Base-by-base conservation (phyloP, 2,797 vertebrate genomes). In the Bradypodion ventrale region DNA sequence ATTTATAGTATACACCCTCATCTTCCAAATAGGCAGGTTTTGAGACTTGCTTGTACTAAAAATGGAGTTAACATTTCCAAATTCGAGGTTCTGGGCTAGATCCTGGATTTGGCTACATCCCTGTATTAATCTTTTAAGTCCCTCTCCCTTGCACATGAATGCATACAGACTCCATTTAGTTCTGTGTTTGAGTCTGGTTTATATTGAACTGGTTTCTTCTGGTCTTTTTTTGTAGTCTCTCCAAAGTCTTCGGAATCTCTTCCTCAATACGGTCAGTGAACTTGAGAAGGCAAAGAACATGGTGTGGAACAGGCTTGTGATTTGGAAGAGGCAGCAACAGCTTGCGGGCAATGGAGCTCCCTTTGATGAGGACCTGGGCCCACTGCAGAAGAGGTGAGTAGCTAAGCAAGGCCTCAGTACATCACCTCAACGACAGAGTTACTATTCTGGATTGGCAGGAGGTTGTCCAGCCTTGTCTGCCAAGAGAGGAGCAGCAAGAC, bases 281-380 rank as follows among this genome's bases (percentile, higher is more conserved):
- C 92, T 98, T 89, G 96, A 97, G 69, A 94, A 90, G 27, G 95
- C 95, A 91, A 97, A 97, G 89, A 77, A 87, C 29, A 87, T 92
- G 44, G 94, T 97, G 69, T 90, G 98, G 59, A 94, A 90, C 87
- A 96, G 93, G 85, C 95, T 98, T 79, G 96, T 97, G 89, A 91
- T 94, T 12, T 99, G 98, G 98, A 95, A 96, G 73, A 96, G 96
- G 92, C 96, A 97, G 83, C 98, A 98, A 92, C 97, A 98, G 92
- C 95, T 97, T 89, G 94, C 97, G 72, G 93, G 97, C 77, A 98
- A 98, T 9, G 98, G 98, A 13, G 94, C 94, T 5, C 93, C 94
- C 8, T 98, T 98, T 77, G 96, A 97, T 3, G 97, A 98, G 29
- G 97, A 96, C 94, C 96, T 98, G 80, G 91, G 88, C 15, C 93